Base-by-base conservation (phyloP, 2,888 invertebrate species). In the Dicyrtoma fusca region DNA sequence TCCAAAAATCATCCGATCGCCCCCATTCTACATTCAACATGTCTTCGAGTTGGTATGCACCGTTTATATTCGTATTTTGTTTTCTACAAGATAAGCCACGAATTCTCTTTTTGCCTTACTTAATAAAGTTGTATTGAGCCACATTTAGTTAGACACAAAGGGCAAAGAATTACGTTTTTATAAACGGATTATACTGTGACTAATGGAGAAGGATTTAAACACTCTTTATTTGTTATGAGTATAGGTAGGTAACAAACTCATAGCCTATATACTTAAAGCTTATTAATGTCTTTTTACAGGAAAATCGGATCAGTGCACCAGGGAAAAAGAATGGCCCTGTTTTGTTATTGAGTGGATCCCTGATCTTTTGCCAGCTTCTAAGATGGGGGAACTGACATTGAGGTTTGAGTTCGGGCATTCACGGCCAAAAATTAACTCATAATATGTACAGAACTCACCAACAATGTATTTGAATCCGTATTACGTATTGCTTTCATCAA, bases 281-380 rank as follows among this genome's bases (percentile, higher is more conserved):
- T n/a, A n/a, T n/a, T n/a, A n/a, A n/a, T n/a, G n/a, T n/a, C n/a
- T n/a, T n/a, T 14, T 21, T 62, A n/a, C 49, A 65, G 44, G 65
- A 61, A 55, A 61, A 53, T 47, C 68, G 23, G 71, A 61, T 13
- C 61, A 49, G 6, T 55, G 34, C 17, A 2, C 10, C 14, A 42
- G 25, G 42, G 63, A 87, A 81, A 84, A 86, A 71, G 87, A 89
- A 63, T 88, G 87, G 75, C 89, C 87, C 70, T 89, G 88, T 19
- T 89, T 92, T 81, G 84, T 89, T 34, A 88, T 92, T 55, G 90
- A 91, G 82, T 92, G 92, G 92, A 89, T 89, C 73, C 91, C 91
- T 0, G 89, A 90, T 81, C 87, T 91, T 69, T 85, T 90, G 66
- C 89, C 89, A 6, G 84, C 87, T 76, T 89, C 89, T 45, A 87